phyloP scores from a whole-genome alignment of 53 echinoderm and acorn worm genomes.

The Paelopatides confundens region DNA sequence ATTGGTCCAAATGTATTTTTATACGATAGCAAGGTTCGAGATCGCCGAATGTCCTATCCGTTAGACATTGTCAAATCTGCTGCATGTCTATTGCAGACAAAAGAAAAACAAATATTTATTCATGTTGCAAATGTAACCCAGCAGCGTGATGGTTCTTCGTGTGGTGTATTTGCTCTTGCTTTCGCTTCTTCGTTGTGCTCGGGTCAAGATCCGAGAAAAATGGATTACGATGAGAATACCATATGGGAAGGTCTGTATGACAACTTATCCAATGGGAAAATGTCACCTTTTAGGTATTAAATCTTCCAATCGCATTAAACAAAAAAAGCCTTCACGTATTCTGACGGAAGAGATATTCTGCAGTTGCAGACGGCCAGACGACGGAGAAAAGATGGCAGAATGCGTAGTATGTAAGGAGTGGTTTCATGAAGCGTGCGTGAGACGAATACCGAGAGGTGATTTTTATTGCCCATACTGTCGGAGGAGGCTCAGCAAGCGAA shows the following conservation, averaged over 20 bases:
- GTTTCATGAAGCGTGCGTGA: not conserved
- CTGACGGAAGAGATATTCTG: not conserved
- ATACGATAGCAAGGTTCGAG: no score
- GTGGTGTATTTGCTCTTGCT: constrained; percentile 26
- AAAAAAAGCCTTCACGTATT: not conserved
- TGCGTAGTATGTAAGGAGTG: not conserved
- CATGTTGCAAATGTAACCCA: constrained; percentile 6
- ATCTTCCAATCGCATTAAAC: not conserved
- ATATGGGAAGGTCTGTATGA: not conserved
- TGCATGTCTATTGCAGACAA: not conserved
- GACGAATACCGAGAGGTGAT: not conserved
- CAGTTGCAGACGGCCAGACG: not conserved
- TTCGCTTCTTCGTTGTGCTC: constrained; percentile 6
- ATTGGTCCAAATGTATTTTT: not conserved
- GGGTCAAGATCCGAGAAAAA: not conserved
- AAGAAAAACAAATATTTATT: not conserved
- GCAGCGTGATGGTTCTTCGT: not conserved
- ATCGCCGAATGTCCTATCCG: not conserved
- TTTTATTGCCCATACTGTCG: not conserved
- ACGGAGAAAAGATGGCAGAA: not conserved
- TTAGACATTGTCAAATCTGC: not conserved
- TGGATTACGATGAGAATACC: not conserved
- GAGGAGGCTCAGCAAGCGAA: not conserved
- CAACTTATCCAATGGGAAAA: not conserved
- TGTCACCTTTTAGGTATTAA: not conserved